Base-by-base conservation (phyloP, 2,113 vertebrate species). In the Ranitomeya variabilis region DNA sequence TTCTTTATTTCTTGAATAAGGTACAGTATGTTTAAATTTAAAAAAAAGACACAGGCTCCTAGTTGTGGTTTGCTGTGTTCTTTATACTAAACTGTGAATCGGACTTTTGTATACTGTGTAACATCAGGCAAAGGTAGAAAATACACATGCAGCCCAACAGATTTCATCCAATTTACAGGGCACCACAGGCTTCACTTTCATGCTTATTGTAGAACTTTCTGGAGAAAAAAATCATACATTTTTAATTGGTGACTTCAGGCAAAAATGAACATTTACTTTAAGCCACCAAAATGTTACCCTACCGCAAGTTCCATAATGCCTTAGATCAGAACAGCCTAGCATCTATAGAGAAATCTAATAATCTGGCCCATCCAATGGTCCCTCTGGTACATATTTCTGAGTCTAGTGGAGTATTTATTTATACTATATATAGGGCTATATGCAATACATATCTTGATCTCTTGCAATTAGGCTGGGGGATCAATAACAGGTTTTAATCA, bases 161-260 rank as follows among this genome's bases (percentile, higher is more conserved):
- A 45, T 52, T 52, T 52, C 73, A 76, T 76, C 37, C 45, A 76
- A 76, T 76, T 76, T 52, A 52, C 18, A 76, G 73, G 45, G 37
- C 73, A 76, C 73, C 37, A 76, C 73, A 76, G 73, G 73, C 73
- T 74, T 74, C 18, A 74, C 71, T 74, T 74, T 74, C 31, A 76
- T 52, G 73, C 73, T 76, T 76, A 52, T 19, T 45, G 16, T 76
- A 52, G 73, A 76, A 52, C 31, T 45, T 74, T 74, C 71, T 76
- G 18, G 45, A 52, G 18, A 21, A 21, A 52, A 45, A 52, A 18
- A 21, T 21, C 37, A 76, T 76, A 52, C 73, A 76, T 76, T 76
- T 76, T 76, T 76, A 76, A 76, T 52, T 9, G 73, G 18, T 18
- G 52, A 76, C 37, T 76, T 45, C 52, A 45, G 45, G 73, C 37